These are phyloP conservation scores for Sparus aurata DNA, from an alignment of 2,797 vertebrate genomes.

Conservation along the genomic window DNA sequence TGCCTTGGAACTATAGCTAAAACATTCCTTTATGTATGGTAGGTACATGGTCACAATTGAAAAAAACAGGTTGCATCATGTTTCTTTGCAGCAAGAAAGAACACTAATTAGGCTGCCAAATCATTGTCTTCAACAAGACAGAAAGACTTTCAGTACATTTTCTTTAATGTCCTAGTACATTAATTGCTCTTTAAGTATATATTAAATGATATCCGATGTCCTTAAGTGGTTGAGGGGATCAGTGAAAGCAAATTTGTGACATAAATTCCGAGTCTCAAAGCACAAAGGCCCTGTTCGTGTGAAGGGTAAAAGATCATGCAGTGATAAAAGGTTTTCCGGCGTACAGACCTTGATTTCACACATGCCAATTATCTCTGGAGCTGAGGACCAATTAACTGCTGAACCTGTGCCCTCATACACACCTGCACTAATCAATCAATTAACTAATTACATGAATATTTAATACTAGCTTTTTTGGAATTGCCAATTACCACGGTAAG, in stretches of 20 bases:
- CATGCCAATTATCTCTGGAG: conserved; percentile 78
- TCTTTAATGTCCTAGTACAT: conserved; percentile 24
- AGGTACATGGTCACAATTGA: background rate
- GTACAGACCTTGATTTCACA: conserved; percentile 73
- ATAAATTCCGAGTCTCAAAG: conserved; percentile 36
- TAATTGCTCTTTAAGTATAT: conserved; percentile 47
- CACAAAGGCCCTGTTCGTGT: conserved; percentile 40
- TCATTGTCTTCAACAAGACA: background rate
- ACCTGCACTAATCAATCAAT: conserved; percentile 84
- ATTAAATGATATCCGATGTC: conserved; percentile 27
- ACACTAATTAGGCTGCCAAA: background rate
- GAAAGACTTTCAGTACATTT: background rate
- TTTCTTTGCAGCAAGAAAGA: background rate
- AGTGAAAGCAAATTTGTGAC: conserved; percentile 45
- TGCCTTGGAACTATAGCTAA: background rate
- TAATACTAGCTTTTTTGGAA: conserved; percentile 73
- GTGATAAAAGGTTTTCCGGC: conserved; percentile 70
- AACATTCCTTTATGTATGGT: background rate
- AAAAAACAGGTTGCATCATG: background rate
- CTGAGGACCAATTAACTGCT: conserved; percentile 81
- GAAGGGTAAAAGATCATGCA: conserved; percentile 64
- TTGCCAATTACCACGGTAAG: conserved; percentile 76
- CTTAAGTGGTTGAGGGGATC: conserved; percentile 43
- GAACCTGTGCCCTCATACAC: conserved; percentile 72
- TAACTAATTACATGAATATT: conserved; percentile 83